Evolutionary conservation across 1,140 invertebrate species (phyloP), one percentile per base, ranked within the genome.

Genomic region (Phymastichus coffea): DNA sequence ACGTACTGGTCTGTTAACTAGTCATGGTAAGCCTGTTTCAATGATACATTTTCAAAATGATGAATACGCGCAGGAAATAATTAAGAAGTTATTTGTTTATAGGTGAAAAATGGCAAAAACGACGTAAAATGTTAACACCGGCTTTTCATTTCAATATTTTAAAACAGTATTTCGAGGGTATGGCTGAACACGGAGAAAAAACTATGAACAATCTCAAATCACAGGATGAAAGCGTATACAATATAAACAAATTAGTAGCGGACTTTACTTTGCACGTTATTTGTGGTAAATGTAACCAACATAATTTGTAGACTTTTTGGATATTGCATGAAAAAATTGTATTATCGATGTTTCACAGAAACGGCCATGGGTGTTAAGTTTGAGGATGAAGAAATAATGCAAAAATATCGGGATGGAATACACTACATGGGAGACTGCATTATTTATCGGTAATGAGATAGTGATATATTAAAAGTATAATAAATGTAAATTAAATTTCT

Each of bases 221-320:
- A n/a, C 82, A 89, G 63, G 35, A 20, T 41, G 20, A 48, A 9
- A 94, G 71, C 83, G 94, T 35, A 89, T 88, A 73, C 85, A 86
- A 20, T 85, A 85, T 65, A 93, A 8, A 87, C 90, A 19, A 81
- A 86, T 22, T 93, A 91, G n/a, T n/a, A n/a, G n/a, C n/a, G n/a
- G n/a, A n/a, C n/a, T n/a, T n/a, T 75, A 85, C 92, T 7, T 77
- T 95, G 64, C 92, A 94, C 71, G 89, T 93, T 65, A 92, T 95
- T 57, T 92, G 90, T 73, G 89, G 90, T 91, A 77, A 80, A n/a
- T n/a, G n/a, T n/a, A n/a, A n/a, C n/a, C n/a, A n/a, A n/a, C n/a
- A n/a, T n/a, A n/a, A n/a, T n/a, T n/a, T n/a, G n/a, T n/a, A n/a
- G n/a, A n/a, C n/a, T n/a, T n/a, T n/a, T n/a, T n/a, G n/a, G n/a